Evolutionary conservation across 1,140 invertebrate genomes (phyloP), one percentile per base, ranked within the genome.

Genomic region (Phymastichus coffea): DNA sequence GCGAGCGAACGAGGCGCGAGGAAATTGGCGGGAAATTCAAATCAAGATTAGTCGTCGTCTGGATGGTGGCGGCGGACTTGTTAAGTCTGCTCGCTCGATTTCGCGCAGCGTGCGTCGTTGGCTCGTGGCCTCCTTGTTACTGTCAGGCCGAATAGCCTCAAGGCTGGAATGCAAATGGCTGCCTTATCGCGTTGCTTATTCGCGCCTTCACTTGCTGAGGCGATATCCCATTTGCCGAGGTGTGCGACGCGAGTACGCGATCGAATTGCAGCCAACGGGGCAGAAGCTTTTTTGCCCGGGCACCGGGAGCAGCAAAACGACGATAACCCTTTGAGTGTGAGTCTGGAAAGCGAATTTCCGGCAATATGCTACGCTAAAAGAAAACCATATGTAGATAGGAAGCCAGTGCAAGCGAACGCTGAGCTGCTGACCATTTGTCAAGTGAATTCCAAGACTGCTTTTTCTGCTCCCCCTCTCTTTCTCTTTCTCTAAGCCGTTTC

Each of bases 81-180:
- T 54, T 55, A 61, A 49, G 20, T 51, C 26, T 28, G 22, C 43
- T 56, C 38, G 51, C 52, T 64, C 40, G 47, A 48, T 55, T 49
- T 40, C 48, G 47, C 37, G n/a, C 47, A 38, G 20, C 26, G 20
- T 55, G 47, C 54, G 35, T 41, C 61, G 44, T 52, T 14, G 52
- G 6, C 35, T 53, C 19, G 43, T 57, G 57, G 60, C 62, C n/a
- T 20, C 65, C 70, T 73, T 72, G 70, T 75, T 73, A 75, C 64
- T 52, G 54, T 54, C 61, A 70, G 57, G 68, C 68, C n/a, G 64
- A 70, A 74, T 71, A 66, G 69, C 68, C 55, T 68, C 67, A n/a
- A n/a, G 66, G 61, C 63, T 67, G 64, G 67, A 73, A 73, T 73
- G 72, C 70, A 74, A 73, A 74, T 70, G 74, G 66, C 64, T 61